Evolutionary conservation across 2,888 invertebrate genomes (phyloP).

Genomic region (Heliconius aoede): DNA sequence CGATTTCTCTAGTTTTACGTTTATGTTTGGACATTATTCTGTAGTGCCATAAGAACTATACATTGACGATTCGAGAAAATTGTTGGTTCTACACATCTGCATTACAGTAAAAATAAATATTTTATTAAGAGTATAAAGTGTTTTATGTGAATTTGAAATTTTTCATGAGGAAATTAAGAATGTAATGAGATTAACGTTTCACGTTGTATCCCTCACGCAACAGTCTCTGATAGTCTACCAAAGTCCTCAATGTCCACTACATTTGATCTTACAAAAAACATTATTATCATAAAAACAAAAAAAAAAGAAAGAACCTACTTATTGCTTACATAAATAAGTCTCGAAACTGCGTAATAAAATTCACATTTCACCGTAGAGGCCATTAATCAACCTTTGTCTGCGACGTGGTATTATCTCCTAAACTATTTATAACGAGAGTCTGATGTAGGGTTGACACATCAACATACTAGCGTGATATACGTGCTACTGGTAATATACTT

Average conservation of each 20-base stretch:
- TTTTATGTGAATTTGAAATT: too few species aligned
- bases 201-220: too few species aligned
- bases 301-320: neutral
- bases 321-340: conserved; percentile 26
- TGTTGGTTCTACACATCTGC: neutral
- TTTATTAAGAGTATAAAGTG: too few species aligned
- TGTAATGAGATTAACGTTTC: too few species aligned
- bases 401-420: conserved; percentile 47
- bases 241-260: neutral
- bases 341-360: conserved; percentile 40
- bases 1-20: conserved; percentile 22
- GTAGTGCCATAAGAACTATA: neutral
- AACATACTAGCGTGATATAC: conserved; percentile 21
- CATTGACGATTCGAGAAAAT: neutral
- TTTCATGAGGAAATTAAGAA: too few species aligned
- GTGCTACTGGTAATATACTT: neutral
- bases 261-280: neutral
- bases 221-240: too few species aligned
- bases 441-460: conserved; percentile 35
- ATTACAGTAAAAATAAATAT: neutral
- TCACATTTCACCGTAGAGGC: conserved; percentile 37
- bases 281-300: neutral
- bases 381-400: conserved; percentile 52
- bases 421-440: conserved; percentile 49
- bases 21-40: conserved; percentile 5